Conservation (phyloP, 2,113 vertebrate genomes). For the Xenopus borealis region DNA sequence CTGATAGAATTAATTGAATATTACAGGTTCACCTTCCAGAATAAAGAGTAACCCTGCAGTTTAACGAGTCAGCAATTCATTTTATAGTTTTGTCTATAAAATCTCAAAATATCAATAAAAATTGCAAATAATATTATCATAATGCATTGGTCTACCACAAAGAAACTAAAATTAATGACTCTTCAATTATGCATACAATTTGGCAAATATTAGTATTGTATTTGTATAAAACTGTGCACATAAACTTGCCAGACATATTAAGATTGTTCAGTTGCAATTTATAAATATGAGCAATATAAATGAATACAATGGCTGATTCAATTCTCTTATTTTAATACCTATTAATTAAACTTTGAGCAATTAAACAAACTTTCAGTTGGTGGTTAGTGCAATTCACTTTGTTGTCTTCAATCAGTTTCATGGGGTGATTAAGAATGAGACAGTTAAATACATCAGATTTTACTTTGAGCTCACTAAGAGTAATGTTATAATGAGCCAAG, state of each 20-base stretch:
- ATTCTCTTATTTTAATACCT: slow-evolving; percentile 39
- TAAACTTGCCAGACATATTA: slow-evolving; percentile 11
- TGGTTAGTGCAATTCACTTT: slow-evolving; percentile 41
- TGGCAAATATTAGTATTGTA: background rate
- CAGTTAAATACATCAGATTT: slow-evolving; percentile 46
- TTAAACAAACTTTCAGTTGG: slow-evolving; percentile 45
- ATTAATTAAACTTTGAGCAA: slow-evolving; percentile 45
- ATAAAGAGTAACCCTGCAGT: too few relatives aligned
- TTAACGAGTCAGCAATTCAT: background rate
- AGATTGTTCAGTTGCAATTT: slow-evolving; percentile 9
- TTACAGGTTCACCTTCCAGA: too few relatives aligned
- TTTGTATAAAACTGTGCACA: background rate
- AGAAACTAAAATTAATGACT: slow-evolving; percentile 25
- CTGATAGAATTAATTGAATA: too few relatives aligned
- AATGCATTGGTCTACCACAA: slow-evolving; percentile 25
- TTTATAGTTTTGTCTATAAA: slow-evolving; percentile 13
- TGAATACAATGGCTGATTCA: slow-evolving; percentile 34
- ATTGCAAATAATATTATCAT: slow-evolving; percentile 16
- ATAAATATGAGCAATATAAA: slow-evolving; percentile 29
- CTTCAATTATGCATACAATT: slow-evolving; percentile 40
- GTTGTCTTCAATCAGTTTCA: slow-evolving; percentile 47
- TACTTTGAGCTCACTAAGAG: slow-evolving; percentile 42
- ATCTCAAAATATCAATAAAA: slow-evolving; percentile 17
- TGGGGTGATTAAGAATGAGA: slow-evolving; percentile 46
- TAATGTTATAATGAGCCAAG: slow-evolving; percentile 46